phyloP scores from a whole-genome alignment of 2,113 vertebrate genomes.

The Oncorhynchus masou region DNA sequence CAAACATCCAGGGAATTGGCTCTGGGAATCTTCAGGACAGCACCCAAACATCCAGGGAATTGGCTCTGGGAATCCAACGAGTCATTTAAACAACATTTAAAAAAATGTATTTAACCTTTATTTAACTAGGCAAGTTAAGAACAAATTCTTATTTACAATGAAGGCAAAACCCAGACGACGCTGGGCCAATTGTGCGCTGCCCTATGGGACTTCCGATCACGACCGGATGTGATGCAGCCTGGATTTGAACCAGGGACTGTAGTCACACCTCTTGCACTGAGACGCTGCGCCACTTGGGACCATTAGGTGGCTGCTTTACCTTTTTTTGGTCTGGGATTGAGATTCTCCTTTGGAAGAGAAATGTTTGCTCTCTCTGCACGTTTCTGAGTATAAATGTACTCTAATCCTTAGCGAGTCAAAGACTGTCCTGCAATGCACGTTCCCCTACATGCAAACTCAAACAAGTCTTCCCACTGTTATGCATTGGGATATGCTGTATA shows the following conservation, averaged over 20 bases:
- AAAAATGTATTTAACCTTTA: too few relatives aligned
- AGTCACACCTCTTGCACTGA: too few relatives aligned
- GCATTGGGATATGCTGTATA: too few relatives aligned
- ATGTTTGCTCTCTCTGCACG: slow-evolving; percentile 1
- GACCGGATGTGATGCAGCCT: too few relatives aligned
- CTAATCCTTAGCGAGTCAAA: not conserved
- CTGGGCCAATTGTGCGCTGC: too few relatives aligned
- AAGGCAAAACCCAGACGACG: too few relatives aligned
- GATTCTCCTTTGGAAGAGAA: slow-evolving; percentile 31
- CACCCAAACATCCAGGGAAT: not conserved
- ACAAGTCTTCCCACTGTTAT: not conserved
- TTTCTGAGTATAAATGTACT: not conserved
- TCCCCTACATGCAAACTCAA: too few relatives aligned
- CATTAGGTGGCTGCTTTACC: slow-evolving; percentile 45
- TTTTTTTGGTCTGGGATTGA: slow-evolving; percentile 69
- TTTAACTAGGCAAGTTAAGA: slow-evolving; percentile 30
- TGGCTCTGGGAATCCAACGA: slow-evolving; percentile 34
- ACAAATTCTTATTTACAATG: not conserved
- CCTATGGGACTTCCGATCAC: too few relatives aligned
- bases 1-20: too few relatives aligned
- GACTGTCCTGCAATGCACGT: not conserved
- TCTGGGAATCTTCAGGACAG: too few relatives aligned
- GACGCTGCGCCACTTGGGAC: too few relatives aligned
- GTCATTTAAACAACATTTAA: slow-evolving; percentile 4
- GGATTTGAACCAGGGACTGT: too few relatives aligned